Base-by-base conservation (phyloP, 2,888 invertebrate genomes). In the Gandaritis pyraliata region DNA sequence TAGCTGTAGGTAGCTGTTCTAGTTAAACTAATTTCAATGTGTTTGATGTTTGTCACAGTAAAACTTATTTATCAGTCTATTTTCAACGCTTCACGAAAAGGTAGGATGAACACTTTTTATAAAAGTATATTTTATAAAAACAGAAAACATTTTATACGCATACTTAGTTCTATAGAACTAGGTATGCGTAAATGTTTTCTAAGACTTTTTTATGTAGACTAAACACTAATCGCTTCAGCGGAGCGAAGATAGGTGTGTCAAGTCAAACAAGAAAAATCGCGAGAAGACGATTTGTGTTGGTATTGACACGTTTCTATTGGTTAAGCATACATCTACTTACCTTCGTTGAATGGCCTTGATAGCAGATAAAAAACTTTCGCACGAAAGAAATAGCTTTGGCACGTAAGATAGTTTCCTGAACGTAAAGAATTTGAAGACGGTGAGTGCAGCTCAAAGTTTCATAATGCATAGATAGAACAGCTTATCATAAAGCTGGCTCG, bases 41-140 rank as follows among this genome's bases (percentile, higher is more conserved):
- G 52, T 48, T 57, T 49, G 51, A 58, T 65, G 66, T 58, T 50
- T 52, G 33, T 55, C 39, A 58, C 39, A 61, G 54, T 53, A 60
- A 54, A 33, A 57, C 29, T 45, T 49, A 54, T 45, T 13, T 53
- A 43, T 38, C n/a, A 46, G 36, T 36, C 47, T 56, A 56, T 52
- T 56, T 61, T 43, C 18, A 48, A 52, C 38, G 16, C 51, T 47
- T 10, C 39, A 59, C 55, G 46, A n/a, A 23, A 46, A 13, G 23
- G 16, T 18, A 18, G 1, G n/a, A 10, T 36, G 10, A 16, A 16
- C n/a, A n/a, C n/a, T n/a, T n/a, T n/a, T n/a, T n/a, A n/a, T n/a
- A n/a, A n/a, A n/a, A n/a, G n/a, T n/a, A n/a, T n/a, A n/a, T n/a
- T n/a, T n/a, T n/a, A n/a, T n/a, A n/a, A n/a, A n/a, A n/a, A n/a